These are phyloP conservation scores for Channa argus DNA, from an alignment of 2,113 vertebrate genomes.

Conservation along the genomic window DNA sequence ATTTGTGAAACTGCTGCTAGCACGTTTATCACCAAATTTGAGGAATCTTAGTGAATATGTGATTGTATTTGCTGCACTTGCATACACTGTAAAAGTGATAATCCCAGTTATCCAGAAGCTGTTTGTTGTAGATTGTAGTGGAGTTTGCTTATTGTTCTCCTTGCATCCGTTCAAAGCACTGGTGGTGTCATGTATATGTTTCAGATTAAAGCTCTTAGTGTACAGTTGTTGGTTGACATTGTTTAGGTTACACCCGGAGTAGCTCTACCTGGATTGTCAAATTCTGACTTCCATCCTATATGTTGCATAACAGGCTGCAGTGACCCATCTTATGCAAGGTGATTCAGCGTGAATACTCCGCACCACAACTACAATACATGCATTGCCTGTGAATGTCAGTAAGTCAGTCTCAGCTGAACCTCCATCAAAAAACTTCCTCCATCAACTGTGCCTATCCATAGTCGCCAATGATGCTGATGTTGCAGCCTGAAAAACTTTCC, in stretches of 20 bases:
- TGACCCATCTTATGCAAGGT: conserved; percentile 71
- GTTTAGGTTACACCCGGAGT: conserved; percentile 16
- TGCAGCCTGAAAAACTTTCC: conserved; percentile 5
- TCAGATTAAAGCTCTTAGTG: conserved; percentile 8
- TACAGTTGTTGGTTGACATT: conserved; percentile 23
- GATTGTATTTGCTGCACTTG: too few species aligned
- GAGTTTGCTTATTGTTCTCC: too few species aligned
- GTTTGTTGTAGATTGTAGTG: neutral
- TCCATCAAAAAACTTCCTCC: neutral
- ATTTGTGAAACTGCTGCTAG: conserved; percentile 15
- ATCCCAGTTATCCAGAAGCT: neutral
- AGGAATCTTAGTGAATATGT: neutral
- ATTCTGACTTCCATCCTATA: conserved; percentile 40
- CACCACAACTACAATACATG: conserved; percentile 29
- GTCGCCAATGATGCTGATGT: conserved; percentile 7
- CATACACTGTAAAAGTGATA: too few species aligned
- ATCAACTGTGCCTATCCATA: conserved; percentile 27
- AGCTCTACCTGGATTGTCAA: conserved; percentile 60
- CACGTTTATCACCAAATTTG: neutral
- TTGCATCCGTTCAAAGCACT: neutral
- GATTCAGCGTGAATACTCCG: conserved; percentile 69
- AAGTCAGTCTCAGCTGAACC: conserved; percentile 14
- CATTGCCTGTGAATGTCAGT: conserved; percentile 29
- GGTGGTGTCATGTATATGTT: neutral
- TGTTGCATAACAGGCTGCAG: conserved; percentile 65